phyloP scores from a whole-genome alignment of 2,888 invertebrate species.

The Ormyrus rosae region DNA sequence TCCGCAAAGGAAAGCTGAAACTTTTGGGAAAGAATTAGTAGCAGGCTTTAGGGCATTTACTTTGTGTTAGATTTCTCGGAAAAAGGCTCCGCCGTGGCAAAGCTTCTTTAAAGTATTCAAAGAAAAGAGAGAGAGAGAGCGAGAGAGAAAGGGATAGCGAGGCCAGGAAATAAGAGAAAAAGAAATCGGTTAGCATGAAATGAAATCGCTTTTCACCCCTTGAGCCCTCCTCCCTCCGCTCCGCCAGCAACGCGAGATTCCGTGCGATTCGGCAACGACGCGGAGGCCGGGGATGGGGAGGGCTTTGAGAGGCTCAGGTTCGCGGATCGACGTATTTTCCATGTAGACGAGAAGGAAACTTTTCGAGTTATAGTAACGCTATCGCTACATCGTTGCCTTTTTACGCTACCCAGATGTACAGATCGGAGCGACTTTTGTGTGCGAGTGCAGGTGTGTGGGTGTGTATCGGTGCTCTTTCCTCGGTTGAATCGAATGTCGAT shows the following conservation, averaged over 20 bases:
- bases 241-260: slow-evolving; percentile 39
- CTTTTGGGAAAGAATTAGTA: slow-evolving; percentile 3
- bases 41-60: slow-evolving; percentile 1
- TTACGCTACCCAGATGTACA: neutral
- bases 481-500: slow-evolving; percentile 40
- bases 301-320: slow-evolving; percentile 60
- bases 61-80: neutral
- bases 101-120: slow-evolving; percentile 53
- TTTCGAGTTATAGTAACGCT: slow-evolving; percentile 60
- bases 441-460: neutral
- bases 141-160: slow-evolving; percentile 37
- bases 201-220: slow-evolving; percentile 55
- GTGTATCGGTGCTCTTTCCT: neutral
- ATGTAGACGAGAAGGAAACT: slow-evolving; percentile 57
- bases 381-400: slow-evolving; percentile 36
- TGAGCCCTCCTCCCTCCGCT: slow-evolving; percentile 43
- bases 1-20: neutral
- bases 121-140: slow-evolving; percentile 6
- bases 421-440: neutral
- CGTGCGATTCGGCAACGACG: slow-evolving; percentile 32
- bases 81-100: slow-evolving; percentile 9
- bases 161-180: slow-evolving; percentile 31
- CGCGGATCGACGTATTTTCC: slow-evolving; percentile 61
- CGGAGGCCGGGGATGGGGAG: neutral
- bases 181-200: slow-evolving; percentile 45